Percentiles rank a stretch among this genome's conserved stretches.
Evolutionary conservation across 2,888 invertebrate species (phyloP).

Genomic region (Glaucopsyche alexis): DNA sequence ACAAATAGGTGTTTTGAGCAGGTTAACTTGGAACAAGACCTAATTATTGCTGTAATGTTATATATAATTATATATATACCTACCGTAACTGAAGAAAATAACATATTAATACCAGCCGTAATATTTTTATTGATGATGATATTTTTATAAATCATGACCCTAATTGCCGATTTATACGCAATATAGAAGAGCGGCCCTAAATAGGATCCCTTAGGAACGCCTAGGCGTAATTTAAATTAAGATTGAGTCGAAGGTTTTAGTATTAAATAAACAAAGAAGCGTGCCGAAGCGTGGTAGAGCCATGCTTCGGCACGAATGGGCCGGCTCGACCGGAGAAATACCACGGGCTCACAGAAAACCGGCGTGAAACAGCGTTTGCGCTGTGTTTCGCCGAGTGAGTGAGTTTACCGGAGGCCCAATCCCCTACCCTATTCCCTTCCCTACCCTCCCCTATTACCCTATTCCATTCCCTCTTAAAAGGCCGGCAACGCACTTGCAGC

Average conservation of each 20-base stretch:
- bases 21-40: neutral
- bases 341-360: no score
- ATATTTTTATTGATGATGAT: neutral
- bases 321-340: no score
- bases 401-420: no score
- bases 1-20: neutral
- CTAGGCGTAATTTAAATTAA: constrained; percentile 11
- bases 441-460: no score
- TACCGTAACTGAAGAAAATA: neutral
- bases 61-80: neutral
- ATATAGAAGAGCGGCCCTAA: neutral
- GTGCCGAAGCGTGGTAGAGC: no score
- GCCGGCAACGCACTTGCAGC: no score
- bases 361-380: no score
- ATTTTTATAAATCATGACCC: neutral
- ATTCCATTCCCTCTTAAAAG: no score
- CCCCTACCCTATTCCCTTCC: no score
- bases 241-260: neutral
- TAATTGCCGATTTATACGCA: neutral
- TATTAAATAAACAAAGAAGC: constrained; percentile 11
- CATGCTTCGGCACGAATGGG: no score
- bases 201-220: neutral
- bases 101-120: neutral
- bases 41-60: neutral
- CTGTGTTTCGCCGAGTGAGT: no score